These are phyloP conservation scores for Sander vitreus DNA, from an alignment of 2,113 vertebrate genomes.

Conservation along the genomic window DNA sequence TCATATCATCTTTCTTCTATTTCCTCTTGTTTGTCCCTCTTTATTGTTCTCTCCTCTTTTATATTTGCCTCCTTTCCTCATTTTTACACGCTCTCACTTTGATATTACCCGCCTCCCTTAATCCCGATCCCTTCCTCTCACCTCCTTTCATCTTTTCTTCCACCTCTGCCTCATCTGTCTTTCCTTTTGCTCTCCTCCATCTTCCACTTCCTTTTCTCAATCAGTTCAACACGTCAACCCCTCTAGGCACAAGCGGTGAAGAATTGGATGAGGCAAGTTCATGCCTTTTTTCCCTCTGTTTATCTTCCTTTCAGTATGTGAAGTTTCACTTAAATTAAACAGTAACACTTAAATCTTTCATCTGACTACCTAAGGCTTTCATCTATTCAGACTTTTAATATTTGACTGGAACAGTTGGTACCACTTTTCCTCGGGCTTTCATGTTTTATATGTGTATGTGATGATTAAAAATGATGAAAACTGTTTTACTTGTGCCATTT, in stretches of 20 bases:
- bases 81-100: slow-evolving; percentile 22
- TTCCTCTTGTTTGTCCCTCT: slow-evolving; percentile 12
- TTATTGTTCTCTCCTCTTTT: slow-evolving; percentile 5
- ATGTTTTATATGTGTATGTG: slow-evolving; percentile 11
- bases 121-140: slow-evolving; percentile 32
- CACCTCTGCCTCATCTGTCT: slow-evolving; percentile 43
- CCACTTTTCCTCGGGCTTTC: slow-evolving; percentile 44
- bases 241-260: slow-evolving; percentile 39
- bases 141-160: slow-evolving; percentile 55
- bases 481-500: slow-evolving; percentile 42
- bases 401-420: slow-evolving; percentile 58
- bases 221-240: slow-evolving; percentile 46
- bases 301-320: slow-evolving; percentile 59
- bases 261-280: slow-evolving; percentile 62
- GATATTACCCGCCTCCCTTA: slow-evolving; percentile 6
- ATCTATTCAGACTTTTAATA: slow-evolving; percentile 55
- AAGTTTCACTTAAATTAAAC: slow-evolving; percentile 63
- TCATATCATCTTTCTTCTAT: neutral
- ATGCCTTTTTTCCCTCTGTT: slow-evolving; percentile 49
- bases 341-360: slow-evolving; percentile 71
- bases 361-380: slow-evolving; percentile 59
- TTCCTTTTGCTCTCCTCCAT: slow-evolving; percentile 31
- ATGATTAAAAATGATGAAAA: slow-evolving; percentile 59
- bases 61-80: neutral
- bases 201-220: slow-evolving; percentile 15